These are phyloP conservation scores for Dendrocopos noguchii DNA, from an alignment of 2,113 vertebrate genomes.

Conservation along the genomic window DNA sequence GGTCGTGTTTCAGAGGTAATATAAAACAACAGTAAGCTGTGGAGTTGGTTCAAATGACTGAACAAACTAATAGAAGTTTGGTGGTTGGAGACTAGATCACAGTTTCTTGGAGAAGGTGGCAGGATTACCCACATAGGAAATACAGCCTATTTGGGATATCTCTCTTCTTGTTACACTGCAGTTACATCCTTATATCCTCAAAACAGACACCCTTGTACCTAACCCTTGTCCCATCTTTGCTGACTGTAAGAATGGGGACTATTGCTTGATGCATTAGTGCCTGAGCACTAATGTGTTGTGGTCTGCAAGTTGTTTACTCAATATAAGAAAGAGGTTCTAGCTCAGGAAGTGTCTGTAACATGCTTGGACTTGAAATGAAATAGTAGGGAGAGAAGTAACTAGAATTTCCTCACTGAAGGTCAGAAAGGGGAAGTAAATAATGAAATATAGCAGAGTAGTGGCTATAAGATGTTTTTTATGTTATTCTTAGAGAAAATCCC, in stretches of 20 bases:
- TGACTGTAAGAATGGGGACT: not conserved
- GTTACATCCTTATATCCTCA: too few relatives aligned
- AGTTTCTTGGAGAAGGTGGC: not conserved
- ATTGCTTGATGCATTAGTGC: not conserved
- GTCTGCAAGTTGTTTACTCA: fast-evolving
- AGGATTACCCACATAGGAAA: not conserved
- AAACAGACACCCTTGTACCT: not conserved
- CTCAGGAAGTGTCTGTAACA: not conserved
- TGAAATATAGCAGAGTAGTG: not conserved
- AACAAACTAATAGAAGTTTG: not conserved
- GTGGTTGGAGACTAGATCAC: not conserved
- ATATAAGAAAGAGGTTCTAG: not conserved
- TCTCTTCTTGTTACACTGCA: not conserved
- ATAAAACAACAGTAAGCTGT: not conserved
- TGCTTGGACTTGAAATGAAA: not conserved
- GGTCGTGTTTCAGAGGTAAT: not conserved
- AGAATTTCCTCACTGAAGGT: not conserved
- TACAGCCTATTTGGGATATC: not conserved
- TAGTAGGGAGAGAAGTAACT: not conserved
- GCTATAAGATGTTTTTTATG: not conserved
- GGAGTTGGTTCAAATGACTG: not conserved
- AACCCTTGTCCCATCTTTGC: not conserved
- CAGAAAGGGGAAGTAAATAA: not conserved
- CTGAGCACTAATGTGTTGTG: not conserved
- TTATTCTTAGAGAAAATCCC: not conserved